A percentile compares a stretch with the other conserved stretches of the same genome.
These are phyloP conservation scores for Holcopasites calliopsidis DNA, from an alignment of 1,140 invertebrate genomes.

Conservation along the genomic window DNA sequence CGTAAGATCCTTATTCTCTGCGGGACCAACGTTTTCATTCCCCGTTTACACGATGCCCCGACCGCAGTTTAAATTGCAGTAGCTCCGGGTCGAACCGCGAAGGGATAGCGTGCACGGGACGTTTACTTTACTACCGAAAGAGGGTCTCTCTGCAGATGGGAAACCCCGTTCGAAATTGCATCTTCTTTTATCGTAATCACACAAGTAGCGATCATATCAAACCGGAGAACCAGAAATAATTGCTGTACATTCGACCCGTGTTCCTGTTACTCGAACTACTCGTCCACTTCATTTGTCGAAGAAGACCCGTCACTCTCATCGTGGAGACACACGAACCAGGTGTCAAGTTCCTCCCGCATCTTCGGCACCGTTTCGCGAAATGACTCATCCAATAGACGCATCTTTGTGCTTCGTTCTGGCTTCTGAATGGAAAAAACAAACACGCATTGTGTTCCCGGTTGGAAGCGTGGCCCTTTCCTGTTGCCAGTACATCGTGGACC, in stretches of 20 bases:
- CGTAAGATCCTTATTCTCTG: constrained; percentile 28
- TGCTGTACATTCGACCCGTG: too few relatives aligned
- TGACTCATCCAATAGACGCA: constrained; percentile 13
- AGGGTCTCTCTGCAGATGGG: background rate
- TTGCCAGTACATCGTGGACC: constrained; percentile 27
- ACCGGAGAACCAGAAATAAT: background rate
- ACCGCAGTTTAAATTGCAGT: constrained; percentile 65
- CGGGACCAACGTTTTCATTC: constrained; percentile 54
- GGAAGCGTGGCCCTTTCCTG: constrained; percentile 49
- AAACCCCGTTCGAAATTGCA: background rate
- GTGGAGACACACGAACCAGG: too few relatives aligned
- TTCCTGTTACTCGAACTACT: too few relatives aligned
- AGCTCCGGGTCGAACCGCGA: constrained; percentile 37
- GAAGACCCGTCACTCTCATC: too few relatives aligned
- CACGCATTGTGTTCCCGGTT: constrained; percentile 39
- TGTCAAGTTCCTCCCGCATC: background rate
- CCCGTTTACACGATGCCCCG: constrained; percentile 45
- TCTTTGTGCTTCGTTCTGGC: background rate
- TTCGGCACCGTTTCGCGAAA: background rate
- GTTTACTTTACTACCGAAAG: constrained; percentile 20
- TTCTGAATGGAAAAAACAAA: constrained; percentile 58
- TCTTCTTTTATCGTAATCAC: background rate
- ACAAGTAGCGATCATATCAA: background rate
- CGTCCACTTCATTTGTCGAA: too few relatives aligned
- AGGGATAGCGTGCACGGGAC: constrained; percentile 38